phyloP scores from a whole-genome alignment of 2,888 invertebrate species.

The Torymus auratus region DNA sequence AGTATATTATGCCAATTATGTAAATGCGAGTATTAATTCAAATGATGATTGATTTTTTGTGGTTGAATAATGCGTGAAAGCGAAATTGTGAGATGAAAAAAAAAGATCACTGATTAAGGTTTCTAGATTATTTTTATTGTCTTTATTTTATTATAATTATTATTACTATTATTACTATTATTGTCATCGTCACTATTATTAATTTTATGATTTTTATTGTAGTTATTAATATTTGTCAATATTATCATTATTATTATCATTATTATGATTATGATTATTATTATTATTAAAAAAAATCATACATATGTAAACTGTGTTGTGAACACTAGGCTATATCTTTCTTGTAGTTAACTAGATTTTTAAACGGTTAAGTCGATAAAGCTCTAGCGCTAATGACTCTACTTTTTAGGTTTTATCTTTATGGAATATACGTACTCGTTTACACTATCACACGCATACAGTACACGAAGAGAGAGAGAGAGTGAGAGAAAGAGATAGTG shows the following conservation, averaged over 20 bases:
- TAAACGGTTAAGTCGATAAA: conserved; percentile 58
- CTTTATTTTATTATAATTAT: conserved; percentile 44
- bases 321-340: conserved; percentile 69
- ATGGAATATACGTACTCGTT: conserved; percentile 43
- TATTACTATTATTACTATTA: conserved; percentile 38
- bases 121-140: conserved; percentile 54
- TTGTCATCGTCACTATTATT: conserved; percentile 50
- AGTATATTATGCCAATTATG: conserved; percentile 70
- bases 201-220: conserved; percentile 45
- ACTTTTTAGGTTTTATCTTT: conserved; percentile 3
- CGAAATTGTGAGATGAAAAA: conserved; percentile 52
- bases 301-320: conserved; percentile 68
- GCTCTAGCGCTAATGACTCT: conserved; percentile 22
- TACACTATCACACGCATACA: conserved; percentile 40
- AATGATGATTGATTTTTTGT: conserved; percentile 46
- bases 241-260: conserved; percentile 40
- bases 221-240: conserved; percentile 39
- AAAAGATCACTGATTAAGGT: conserved; percentile 55
- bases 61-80: conserved; percentile 45
- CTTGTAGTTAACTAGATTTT: conserved; percentile 66
- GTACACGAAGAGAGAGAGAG: conserved; percentile 12
- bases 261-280: conserved; percentile 36
- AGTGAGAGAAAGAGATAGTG: not conserved
- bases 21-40: conserved; percentile 69
- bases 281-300: conserved; percentile 25